Conservation (phyloP, 2,113 vertebrate species). For the Arvicanthis niloticus region DNA sequence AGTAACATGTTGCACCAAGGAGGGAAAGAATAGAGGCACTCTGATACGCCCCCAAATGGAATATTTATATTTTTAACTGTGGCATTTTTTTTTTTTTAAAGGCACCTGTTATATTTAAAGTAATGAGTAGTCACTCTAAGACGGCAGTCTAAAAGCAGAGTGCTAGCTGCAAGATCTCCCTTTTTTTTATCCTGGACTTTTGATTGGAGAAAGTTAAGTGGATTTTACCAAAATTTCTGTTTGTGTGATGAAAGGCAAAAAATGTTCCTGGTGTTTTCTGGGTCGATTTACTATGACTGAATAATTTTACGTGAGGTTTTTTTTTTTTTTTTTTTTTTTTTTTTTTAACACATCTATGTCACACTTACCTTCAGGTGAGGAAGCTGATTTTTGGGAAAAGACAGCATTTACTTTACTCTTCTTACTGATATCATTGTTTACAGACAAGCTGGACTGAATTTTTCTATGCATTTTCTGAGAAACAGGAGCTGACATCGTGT, state of each 20-base stretch:
- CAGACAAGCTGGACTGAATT: conserved; percentile 95
- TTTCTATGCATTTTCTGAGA: conserved; percentile 96
- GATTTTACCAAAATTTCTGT: conserved; percentile 80
- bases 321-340: not conserved
- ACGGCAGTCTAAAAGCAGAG: conserved; percentile 72
- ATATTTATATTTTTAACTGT: conserved; percentile 44
- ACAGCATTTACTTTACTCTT: conserved; percentile 94
- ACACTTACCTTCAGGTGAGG: conserved; percentile 95
- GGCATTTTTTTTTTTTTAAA: not conserved
- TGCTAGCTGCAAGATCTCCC: conserved; percentile 71
- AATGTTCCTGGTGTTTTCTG: conserved; percentile 78
- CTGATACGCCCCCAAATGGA: not conserved
- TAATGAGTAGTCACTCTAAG: conserved; percentile 66
- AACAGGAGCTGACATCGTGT: conserved; percentile 91
- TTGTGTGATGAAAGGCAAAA: conserved; percentile 77
- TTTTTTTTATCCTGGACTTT: conserved; percentile 77
- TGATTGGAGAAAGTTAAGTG: conserved; percentile 75
- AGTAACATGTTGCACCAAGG: not conserved
- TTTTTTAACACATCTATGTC: not conserved
- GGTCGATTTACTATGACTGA: conserved; percentile 74
- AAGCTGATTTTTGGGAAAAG: conserved; percentile 92
- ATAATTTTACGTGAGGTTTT: conserved; percentile 35
- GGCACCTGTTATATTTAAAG: conserved; percentile 32
- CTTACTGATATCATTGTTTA: conserved; percentile 94
- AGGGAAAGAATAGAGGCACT: not conserved